phyloP scores from a whole-genome alignment of 2,888 invertebrate genomes.

The Aleiodes alternator region DNA sequence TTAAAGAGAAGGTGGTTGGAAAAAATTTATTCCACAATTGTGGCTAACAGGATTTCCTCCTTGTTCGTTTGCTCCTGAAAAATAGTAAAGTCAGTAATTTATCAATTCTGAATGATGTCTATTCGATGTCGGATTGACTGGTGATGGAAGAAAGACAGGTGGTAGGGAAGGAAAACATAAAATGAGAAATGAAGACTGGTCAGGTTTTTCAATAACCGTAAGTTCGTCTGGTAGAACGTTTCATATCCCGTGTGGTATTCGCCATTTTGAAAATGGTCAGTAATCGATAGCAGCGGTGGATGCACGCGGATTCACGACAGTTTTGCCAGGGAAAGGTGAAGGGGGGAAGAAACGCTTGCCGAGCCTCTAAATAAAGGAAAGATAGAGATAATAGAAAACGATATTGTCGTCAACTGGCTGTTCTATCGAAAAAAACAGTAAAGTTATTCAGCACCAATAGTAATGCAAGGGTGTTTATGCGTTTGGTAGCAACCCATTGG shows the following conservation, averaged over 20 bases:
- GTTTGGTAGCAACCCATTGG: no score
- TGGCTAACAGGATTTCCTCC: no score
- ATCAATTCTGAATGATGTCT: no score
- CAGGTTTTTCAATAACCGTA: background rate
- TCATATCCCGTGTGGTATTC: conserved; percentile 53
- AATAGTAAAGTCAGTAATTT: no score
- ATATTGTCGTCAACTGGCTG: no score
- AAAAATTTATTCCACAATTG: no score
- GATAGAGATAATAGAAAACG: conserved; percentile 49
- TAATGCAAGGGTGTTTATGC: no score
- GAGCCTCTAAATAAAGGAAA: conserved; percentile 15
- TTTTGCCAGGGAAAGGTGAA: background rate
- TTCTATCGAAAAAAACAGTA: no score
- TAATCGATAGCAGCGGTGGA: conserved; percentile 67
- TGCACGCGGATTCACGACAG: conserved; percentile 55
- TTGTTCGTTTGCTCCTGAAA: no score
- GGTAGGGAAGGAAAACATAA: no score
- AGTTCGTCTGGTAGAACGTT: background rate
- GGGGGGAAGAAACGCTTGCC: background rate
- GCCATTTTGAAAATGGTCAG: conserved; percentile 73
- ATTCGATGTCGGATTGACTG: background rate
- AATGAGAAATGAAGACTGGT: no score
- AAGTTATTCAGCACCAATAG: no score
- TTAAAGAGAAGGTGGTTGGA: background rate
- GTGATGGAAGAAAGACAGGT: background rate